Evolutionary conservation across 1,140 invertebrate genomes (phyloP), one percentile per base, ranked within the genome.

Genomic region (Centruroides sculpturatus): DNA sequence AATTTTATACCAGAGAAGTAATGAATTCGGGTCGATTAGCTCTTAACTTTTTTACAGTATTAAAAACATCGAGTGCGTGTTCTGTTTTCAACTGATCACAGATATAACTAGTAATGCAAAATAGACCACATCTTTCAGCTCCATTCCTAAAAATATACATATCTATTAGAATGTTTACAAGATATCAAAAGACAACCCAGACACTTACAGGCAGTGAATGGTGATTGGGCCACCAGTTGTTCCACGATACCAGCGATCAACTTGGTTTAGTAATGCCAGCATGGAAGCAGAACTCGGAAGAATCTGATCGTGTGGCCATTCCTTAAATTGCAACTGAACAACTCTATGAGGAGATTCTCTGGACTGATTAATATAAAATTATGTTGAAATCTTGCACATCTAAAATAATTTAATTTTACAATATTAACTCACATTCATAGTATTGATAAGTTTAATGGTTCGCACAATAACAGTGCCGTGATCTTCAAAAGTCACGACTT

Each of bases 51-150:
- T 74, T 73, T 3, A 75, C 70, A 41, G 71, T 71, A 58, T 75
- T 73, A 66, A 73, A 77, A 5, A 75, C 71, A 60, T 76, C 75
- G 5, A 77, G 68, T 52, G 74, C 71, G 35, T 72, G 70, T 57
- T 77, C 75, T 34, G 70, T 63, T 57, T 74, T 72, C 51, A 75
- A 69, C 54, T 73, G 67, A 59, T 77, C 74, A 55, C 75, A 69
- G 34, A 75, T 64, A 57, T 70, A 67, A 63, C 67, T 68, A 3
- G 70, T 62, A 0, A 73, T 72, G 63, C 71, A 71, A 62, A 75
- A 74, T 13, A 77, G 50, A 4, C 75, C 74, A 64, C 70, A 71
- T 51, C 71, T 69, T 52, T 68, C 72, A 5, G 71, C 72, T n/a
- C 74, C 75, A 69, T 77, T 73, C 71, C 75, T 77, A 59, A 62